Conservation (phyloP, 2,797 vertebrate genomes). For the Sebastes nivosus region DNA sequence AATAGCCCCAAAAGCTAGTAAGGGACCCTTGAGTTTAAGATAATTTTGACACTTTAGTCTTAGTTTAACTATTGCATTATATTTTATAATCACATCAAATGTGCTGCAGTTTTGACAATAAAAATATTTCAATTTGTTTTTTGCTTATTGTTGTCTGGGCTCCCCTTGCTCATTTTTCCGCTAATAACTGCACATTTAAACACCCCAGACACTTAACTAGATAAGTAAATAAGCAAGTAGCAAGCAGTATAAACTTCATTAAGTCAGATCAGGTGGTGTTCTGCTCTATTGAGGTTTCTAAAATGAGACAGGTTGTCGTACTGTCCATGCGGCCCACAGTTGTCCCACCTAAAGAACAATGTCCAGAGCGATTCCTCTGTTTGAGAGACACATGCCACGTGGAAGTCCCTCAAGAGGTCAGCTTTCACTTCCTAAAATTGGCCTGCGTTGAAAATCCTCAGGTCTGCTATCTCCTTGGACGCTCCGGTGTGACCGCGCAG, state of each 20-base stretch:
- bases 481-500: constrained; percentile 44
- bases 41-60: neutral
- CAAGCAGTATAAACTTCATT: neutral
- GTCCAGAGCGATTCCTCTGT: constrained; percentile 49
- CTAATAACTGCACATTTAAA: neutral
- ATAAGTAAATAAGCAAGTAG: neutral
- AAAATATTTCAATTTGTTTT: neutral
- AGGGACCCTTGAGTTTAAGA: neutral
- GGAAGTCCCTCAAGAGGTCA: constrained; percentile 69
- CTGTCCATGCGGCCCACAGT: constrained; percentile 35
- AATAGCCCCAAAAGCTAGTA: neutral
- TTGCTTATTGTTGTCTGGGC: neutral
- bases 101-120: neutral
- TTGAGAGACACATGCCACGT: constrained; percentile 71
- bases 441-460: constrained; percentile 59
- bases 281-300: constrained; percentile 1
- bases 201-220: neutral
- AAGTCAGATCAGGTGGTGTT: constrained; percentile 8
- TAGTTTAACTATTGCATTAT: neutral
- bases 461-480: constrained; percentile 43
- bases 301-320: constrained; percentile 38
- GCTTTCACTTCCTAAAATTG: constrained; percentile 75
- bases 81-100: neutral
- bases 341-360: constrained; percentile 52
- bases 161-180: neutral